Percentiles rank a stretch among this genome's conserved stretches.
phyloP scores from a whole-genome alignment of 2,888 invertebrate genomes.

The Nesidiocoris tenuis region DNA sequence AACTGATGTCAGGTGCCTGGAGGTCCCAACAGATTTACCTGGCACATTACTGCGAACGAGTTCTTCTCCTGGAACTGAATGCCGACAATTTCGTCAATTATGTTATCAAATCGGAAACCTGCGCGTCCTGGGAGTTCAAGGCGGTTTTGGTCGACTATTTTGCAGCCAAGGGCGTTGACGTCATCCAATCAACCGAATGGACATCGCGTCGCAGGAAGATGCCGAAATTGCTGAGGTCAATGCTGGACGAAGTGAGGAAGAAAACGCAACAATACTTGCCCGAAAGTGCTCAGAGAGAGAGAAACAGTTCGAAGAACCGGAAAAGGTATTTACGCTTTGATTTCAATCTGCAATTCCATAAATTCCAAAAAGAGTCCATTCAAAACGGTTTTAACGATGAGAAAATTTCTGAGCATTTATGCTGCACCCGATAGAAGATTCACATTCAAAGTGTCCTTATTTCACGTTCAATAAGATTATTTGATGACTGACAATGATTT shows the following conservation, averaged over 20 bases:
- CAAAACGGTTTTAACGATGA: no score
- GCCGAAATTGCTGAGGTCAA: background rate
- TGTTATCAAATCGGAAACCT: background rate
- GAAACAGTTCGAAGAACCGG: no score
- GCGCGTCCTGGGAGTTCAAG: background rate
- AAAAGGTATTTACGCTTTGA: no score
- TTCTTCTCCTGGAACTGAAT: background rate
- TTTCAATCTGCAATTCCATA: no score
- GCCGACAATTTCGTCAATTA: background rate
- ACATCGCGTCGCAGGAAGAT: background rate
- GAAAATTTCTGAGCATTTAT: no score
- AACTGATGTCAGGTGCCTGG: background rate
- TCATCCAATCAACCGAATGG: background rate
- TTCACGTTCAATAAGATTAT: no score
- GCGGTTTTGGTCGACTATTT: background rate
- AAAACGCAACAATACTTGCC: background rate
- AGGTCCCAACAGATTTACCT: background rate
- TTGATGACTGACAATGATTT: no score
- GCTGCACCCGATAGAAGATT: no score
- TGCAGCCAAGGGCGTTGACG: background rate
- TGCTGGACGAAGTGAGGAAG: background rate
- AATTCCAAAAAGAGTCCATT: no score
- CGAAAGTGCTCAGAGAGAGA: no score
- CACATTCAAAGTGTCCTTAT: no score
- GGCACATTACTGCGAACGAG: background rate